Evolutionary conservation across 2,797 vertebrate genomes (phyloP).

Genomic region (Stomatorhinus walkeri): DNA sequence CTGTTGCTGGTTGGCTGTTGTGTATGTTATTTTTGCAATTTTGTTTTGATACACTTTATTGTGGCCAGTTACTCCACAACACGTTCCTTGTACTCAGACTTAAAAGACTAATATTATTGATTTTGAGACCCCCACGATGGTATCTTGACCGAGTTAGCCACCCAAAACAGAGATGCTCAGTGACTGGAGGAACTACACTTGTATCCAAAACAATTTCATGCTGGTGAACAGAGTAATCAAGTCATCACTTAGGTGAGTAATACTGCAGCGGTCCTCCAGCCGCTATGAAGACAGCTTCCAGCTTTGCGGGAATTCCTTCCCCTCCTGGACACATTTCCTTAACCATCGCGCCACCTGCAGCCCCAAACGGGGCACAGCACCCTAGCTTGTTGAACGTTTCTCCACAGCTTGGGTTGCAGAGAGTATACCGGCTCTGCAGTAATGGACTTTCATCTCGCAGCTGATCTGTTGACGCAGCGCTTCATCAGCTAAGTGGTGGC

Average conservation of each 20-base stretch:
- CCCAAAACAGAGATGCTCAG: not conserved
- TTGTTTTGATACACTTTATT: not conserved
- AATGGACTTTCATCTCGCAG: conserved; percentile 21
- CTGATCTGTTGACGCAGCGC: conserved; percentile 20
- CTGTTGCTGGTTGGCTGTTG: not conserved
- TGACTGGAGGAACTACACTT: not conserved
- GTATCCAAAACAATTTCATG: not conserved
- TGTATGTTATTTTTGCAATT: not conserved
- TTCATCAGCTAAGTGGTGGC: conserved; percentile 17
- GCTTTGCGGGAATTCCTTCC: not conserved
- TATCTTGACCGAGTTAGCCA: not conserved
- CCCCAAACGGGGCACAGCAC: not conserved
- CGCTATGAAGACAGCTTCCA: not conserved
- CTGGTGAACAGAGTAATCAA: not conserved
- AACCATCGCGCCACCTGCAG: not conserved
- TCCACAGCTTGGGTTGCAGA: not conserved
- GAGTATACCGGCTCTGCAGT: not conserved
- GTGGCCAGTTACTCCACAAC: not conserved
- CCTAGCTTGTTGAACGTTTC: not conserved
- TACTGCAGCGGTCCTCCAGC: not conserved
- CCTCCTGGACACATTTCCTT: not conserved
- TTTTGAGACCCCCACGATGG: not conserved
- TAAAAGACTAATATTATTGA: not conserved
- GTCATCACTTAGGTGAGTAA: not conserved
- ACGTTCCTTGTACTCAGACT: not conserved